Percentiles rank a stretch among this genome's conserved stretches.
Evolutionary conservation across 2,113 vertebrate species (phyloP).

Genomic region (Heterotis niloticus): DNA sequence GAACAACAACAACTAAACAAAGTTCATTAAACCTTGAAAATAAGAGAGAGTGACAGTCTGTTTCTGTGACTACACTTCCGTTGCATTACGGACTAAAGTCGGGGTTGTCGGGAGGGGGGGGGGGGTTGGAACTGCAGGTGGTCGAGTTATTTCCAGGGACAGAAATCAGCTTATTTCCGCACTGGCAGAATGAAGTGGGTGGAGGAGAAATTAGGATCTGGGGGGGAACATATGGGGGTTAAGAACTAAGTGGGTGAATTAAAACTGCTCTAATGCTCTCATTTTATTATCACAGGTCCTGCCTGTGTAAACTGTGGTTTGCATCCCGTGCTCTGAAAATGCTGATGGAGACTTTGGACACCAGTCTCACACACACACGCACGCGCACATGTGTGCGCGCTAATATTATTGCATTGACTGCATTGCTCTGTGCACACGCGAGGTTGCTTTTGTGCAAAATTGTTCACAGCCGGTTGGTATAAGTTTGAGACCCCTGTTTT

Average conservation of each 20-base stretch:
- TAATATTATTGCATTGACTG: too few species aligned
- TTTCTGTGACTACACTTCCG: neutral
- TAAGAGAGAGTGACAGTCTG: neutral
- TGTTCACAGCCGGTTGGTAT: too few species aligned
- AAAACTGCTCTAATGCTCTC: conserved; percentile 6
- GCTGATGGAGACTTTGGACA: too few species aligned
- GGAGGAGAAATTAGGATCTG: neutral
- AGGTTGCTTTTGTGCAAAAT: too few species aligned
- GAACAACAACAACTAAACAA: neutral
- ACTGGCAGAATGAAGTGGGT: neutral
- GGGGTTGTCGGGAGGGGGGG: neutral
- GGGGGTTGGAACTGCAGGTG: neutral
- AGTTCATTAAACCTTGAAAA: too few species aligned
- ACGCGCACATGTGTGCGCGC: too few species aligned
- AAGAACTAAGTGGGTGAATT: conserved; percentile 4
- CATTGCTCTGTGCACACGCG: too few species aligned
- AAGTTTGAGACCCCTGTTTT: too few species aligned
- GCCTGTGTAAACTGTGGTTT: neutral
- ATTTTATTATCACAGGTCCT: neutral
- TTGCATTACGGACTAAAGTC: neutral
- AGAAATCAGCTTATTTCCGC: conserved; percentile 15
- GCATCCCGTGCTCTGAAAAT: neutral
- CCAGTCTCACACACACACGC: too few species aligned
- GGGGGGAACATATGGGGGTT: conserved; percentile 16
- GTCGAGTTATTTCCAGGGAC: conserved; percentile 12